A percentile compares a stretch with the other conserved stretches of the same genome.
Conservation (phyloP, 2,797 vertebrate species). For the Huso huso region DNA sequence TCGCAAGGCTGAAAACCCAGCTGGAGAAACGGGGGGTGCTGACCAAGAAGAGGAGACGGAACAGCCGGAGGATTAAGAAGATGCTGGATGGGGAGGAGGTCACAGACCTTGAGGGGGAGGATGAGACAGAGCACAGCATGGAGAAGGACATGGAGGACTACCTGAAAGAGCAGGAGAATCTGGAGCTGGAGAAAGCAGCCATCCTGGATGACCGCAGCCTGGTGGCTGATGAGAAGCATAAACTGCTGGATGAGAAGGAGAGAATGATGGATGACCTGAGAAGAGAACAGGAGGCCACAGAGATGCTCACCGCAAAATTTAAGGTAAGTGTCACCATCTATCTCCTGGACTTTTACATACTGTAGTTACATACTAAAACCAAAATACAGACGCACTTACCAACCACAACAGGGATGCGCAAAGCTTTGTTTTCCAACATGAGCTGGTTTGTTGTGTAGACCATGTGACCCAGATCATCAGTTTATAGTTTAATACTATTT, state of each 20-base stretch:
- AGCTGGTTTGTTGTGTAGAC: too few species aligned
- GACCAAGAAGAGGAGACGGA: slow-evolving; percentile 62
- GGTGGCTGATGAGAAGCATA: slow-evolving; percentile 85
- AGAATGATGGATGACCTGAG: slow-evolving; percentile 88
- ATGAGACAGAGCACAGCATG: slow-evolving; percentile 43
- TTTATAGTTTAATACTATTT: too few species aligned
- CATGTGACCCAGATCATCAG: too few species aligned
- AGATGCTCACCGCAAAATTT: slow-evolving; percentile 83
- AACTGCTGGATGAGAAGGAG: slow-evolving; percentile 88
- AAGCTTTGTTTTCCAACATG: too few species aligned
- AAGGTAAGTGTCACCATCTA: slow-evolving; percentile 60
- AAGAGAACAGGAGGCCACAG: slow-evolving; percentile 85
- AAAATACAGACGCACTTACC: slow-evolving; percentile 8
- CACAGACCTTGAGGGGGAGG: slow-evolving; percentile 44
- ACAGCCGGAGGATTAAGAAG: slow-evolving; percentile 69
- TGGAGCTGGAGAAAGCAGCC: slow-evolving; percentile 86
- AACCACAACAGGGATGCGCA: slow-evolving; percentile 20
- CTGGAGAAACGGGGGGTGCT: slow-evolving; percentile 71
- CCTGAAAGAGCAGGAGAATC: slow-evolving; percentile 78
- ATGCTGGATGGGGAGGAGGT: slow-evolving; percentile 47
- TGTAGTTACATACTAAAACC: too few species aligned
- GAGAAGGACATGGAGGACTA: slow-evolving; percentile 79
- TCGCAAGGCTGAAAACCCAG: slow-evolving; percentile 82
- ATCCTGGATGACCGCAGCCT: slow-evolving; percentile 84
- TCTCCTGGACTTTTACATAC: too few species aligned